Conservation (phyloP, 2,888 invertebrate genomes). For the Cremastinae sp. region DNA sequence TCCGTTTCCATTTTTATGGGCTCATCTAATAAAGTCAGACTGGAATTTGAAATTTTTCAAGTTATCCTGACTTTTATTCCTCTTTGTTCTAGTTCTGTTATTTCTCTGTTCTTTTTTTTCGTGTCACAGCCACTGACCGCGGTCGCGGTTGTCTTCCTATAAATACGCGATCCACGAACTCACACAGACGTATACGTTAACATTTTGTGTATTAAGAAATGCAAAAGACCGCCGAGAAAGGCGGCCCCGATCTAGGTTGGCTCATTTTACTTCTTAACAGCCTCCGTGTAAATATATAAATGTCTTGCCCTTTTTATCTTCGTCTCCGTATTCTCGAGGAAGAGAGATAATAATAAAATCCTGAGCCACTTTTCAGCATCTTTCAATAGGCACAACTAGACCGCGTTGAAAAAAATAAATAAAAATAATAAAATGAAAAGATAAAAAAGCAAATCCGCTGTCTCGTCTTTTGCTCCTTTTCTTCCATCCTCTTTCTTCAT, state of each 20-base stretch:
- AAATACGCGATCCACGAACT: constrained; percentile 31
- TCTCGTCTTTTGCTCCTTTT: constrained; percentile 43
- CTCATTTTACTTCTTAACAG: constrained; percentile 22
- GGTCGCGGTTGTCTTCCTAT: constrained; percentile 49
- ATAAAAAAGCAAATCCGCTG: constrained; percentile 53
- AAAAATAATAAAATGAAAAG: too few species aligned
- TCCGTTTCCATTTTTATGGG: too few species aligned
- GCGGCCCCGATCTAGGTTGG: constrained; percentile 1
- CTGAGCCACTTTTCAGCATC: constrained; percentile 58
- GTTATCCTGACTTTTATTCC: constrained; percentile 1
- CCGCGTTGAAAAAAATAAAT: constrained; percentile 56
- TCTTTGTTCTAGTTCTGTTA: constrained; percentile 17
- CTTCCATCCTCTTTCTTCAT: neutral
- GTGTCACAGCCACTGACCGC: constrained; percentile 39
- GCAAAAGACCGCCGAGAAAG: neutral
- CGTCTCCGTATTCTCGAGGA: neutral
- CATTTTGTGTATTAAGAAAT: neutral
- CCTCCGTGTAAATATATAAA: neutral
- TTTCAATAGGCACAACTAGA: constrained; percentile 66
- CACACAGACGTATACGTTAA: neutral
- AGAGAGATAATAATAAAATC: constrained; percentile 54
- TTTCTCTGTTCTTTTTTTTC: constrained; percentile 32
- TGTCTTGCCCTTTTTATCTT: neutral
- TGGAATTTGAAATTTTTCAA: constrained; percentile 7
- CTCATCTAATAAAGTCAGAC: constrained; percentile 50